Percentiles rank a stretch among this genome's conserved stretches.
Evolutionary conservation across 92 coral and sea anemone genomes (phyloP).

Genomic region (Epizoanthus stellaris): DNA sequence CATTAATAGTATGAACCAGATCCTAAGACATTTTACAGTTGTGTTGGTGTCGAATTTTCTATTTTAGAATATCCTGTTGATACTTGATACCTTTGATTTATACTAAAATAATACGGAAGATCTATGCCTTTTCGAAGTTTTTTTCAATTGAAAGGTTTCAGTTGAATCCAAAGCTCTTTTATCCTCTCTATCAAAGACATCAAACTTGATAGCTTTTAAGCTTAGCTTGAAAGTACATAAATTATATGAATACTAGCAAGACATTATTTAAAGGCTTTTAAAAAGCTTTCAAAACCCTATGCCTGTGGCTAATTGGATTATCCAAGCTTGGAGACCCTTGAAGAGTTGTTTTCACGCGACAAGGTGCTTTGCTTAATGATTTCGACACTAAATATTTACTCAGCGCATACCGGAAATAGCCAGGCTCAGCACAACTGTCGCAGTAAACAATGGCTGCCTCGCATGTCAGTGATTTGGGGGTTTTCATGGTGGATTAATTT

Average conservation of each 20-base stretch:
- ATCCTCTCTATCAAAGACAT: too few species aligned
- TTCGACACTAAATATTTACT: conserved; percentile 6
- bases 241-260: not conserved
- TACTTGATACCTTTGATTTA: not conserved
- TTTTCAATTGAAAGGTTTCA: not conserved
- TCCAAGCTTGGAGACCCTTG: not conserved
- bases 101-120: not conserved
- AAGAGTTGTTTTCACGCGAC: not conserved
- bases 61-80: not conserved
- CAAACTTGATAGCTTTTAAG: too few species aligned
- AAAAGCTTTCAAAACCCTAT: not conserved
- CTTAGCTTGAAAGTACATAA: too few species aligned
- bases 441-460: not conserved
- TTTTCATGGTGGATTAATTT: not conserved
- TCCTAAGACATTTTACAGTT: not conserved
- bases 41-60: not conserved
- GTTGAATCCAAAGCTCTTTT: too few species aligned
- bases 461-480: not conserved
- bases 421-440: not conserved
- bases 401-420: conserved; percentile 15
- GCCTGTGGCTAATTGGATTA: conserved; percentile 7
- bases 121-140: not conserved
- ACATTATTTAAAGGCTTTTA: not conserved
- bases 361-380: conserved; percentile 2
- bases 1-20: not conserved